Percentiles rank a stretch among this genome's conserved stretches.
phyloP scores from a whole-genome alignment of 2,797 vertebrate genomes.

The Schizothorax lantsangensis region DNA sequence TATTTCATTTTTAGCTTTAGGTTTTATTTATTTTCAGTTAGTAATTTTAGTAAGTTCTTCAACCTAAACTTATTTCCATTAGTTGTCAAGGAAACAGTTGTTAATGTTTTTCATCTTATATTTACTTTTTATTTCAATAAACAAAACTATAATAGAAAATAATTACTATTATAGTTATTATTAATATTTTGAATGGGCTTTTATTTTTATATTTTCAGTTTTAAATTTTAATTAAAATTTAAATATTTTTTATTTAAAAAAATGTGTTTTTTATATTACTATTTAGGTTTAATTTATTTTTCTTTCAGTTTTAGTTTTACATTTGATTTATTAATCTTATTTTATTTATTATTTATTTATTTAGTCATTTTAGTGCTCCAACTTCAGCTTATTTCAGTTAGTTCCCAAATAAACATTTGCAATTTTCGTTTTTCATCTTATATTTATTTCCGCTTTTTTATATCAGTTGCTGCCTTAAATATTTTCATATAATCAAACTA shows the following conservation, averaged over 20 bases:
- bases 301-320: neutral
- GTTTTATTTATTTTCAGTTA: too few species aligned
- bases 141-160: neutral
- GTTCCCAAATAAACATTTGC: too few species aligned
- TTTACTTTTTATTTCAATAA: neutral
- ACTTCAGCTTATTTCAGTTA: neutral
- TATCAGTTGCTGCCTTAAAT: too few species aligned
- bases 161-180: neutral
- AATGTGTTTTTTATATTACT: too few species aligned
- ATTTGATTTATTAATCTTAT: neutral
- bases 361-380: neutral
- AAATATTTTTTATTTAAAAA: neutral
- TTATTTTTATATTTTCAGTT: neutral
- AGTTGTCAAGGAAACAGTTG: neutral
- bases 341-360: neutral
- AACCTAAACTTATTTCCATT: neutral
- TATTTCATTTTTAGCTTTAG: too few species aligned
- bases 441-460: too few species aligned
- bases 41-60: neutral
- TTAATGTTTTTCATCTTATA: neutral
- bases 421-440: too few species aligned
- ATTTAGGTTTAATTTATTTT: neutral
- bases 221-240: neutral
- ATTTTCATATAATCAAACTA: too few species aligned
- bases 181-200: neutral